Evolutionary conservation across 1,140 invertebrate species (phyloP).

Genomic region (Pissodes strobi): DNA sequence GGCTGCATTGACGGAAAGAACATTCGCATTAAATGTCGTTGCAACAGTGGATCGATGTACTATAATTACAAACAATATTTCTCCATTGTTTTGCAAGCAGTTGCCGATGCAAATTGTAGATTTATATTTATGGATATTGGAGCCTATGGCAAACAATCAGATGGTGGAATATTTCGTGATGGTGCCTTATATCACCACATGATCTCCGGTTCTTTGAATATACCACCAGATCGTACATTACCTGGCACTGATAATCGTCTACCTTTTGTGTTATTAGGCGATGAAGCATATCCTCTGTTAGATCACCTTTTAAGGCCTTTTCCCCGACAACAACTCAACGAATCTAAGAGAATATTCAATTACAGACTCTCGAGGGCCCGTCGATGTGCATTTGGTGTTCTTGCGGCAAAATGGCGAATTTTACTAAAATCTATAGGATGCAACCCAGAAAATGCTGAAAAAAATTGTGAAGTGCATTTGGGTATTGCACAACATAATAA

Average conservation of each 20-base stretch:
- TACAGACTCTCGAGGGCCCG: neutral
- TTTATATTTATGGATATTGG: slow-evolving; percentile 55
- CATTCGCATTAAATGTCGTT: neutral
- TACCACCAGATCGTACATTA: too few relatives aligned
- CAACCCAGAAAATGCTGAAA: too few relatives aligned
- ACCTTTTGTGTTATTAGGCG: neutral
- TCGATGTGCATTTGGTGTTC: neutral
- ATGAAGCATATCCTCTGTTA: neutral
- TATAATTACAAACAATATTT: too few relatives aligned
- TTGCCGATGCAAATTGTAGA: slow-evolving; percentile 54
- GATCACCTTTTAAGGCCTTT: neutral
- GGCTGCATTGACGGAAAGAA: too few relatives aligned
- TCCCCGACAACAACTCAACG: neutral
- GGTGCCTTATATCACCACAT: neutral
- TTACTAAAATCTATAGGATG: too few relatives aligned
- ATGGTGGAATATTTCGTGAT: slow-evolving; percentile 36
- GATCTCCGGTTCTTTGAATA: too few relatives aligned
- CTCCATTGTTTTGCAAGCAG: slow-evolving; percentile 52
- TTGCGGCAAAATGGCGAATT: too few relatives aligned
- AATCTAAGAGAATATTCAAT: neutral
- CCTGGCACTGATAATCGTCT: too few relatives aligned
- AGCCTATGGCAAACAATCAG: slow-evolving; percentile 44
- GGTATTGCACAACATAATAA: too few relatives aligned
- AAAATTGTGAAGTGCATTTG: too few relatives aligned
- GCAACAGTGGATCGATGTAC: neutral